A percentile compares a stretch with the other conserved stretches of the same genome.
phyloP scores from a whole-genome alignment of 2,888 invertebrate genomes.

The Eristalis tenax region DNA sequence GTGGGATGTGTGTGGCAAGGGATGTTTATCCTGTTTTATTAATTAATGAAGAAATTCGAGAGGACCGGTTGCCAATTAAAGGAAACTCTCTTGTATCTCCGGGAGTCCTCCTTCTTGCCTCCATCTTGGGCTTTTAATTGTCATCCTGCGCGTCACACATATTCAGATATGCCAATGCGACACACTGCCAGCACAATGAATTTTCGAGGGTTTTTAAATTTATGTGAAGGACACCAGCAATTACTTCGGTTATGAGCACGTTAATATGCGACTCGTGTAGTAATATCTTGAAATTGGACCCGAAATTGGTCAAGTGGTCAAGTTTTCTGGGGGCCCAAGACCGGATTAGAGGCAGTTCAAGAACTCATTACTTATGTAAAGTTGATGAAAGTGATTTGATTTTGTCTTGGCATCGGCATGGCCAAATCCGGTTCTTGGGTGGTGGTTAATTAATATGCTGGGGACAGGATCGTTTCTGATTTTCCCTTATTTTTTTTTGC shows the following conservation, averaged over 20 bases:
- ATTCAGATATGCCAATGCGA: constrained; percentile 61
- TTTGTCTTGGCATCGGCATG: constrained; percentile 28
- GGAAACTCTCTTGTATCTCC: constrained; percentile 54
- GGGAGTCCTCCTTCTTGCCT: background rate
- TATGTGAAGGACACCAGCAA: constrained; percentile 68
- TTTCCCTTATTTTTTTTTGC: background rate
- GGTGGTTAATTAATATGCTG: constrained; percentile 49
- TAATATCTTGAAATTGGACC: constrained; percentile 67
- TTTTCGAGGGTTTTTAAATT: constrained; percentile 64
- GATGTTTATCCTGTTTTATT: constrained; percentile 69
- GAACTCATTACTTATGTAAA: constrained; percentile 63
- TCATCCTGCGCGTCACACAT: constrained; percentile 59
- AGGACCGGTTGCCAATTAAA: constrained; percentile 66
- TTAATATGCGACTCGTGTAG: constrained; percentile 71
- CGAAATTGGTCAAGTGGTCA: constrained; percentile 65
- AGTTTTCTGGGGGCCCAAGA: constrained; percentile 24
- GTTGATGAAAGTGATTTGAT: constrained; percentile 56
- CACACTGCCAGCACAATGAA: constrained; percentile 67
- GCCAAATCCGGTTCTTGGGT: background rate
- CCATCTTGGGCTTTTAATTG: constrained; percentile 48
- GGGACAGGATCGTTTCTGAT: background rate
- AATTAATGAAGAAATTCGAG: constrained; percentile 71
- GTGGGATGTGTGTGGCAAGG: constrained; percentile 22
- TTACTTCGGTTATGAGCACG: constrained; percentile 70
- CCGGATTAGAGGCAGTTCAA: constrained; percentile 1